A percentile compares a stretch with the other conserved stretches of the same genome.
These are phyloP conservation scores for Henicopernis longicauda DNA, from an alignment of 2,113 vertebrate species.

Conservation along the genomic window DNA sequence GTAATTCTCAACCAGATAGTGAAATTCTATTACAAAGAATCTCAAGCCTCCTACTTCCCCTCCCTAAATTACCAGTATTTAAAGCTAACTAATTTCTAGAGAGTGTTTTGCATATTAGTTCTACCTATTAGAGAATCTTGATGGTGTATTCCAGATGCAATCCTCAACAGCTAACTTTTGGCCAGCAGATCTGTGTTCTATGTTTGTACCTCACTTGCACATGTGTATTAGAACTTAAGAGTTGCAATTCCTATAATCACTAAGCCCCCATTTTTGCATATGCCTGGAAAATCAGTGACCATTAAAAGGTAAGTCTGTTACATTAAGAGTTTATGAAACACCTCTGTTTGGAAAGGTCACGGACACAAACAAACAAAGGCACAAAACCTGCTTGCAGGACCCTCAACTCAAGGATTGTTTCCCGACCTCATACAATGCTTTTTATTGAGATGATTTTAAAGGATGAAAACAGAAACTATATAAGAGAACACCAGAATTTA, in stretches of 20 bases:
- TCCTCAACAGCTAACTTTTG: neutral
- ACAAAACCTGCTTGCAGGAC: neutral
- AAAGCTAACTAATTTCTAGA: neutral
- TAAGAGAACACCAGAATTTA: neutral
- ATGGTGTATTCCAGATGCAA: neutral
- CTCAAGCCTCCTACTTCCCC: neutral
- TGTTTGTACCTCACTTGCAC: neutral
- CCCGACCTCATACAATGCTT: neutral
- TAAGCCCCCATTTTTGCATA: neutral
- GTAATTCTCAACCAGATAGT: neutral
- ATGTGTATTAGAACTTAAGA: neutral
- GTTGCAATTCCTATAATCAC: neutral
- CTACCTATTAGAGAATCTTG: neutral
- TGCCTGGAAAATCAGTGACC: neutral
- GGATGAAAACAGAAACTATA: neutral
- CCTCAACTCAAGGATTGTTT: neutral
- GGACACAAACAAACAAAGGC: neutral
- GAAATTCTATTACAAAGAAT: neutral
- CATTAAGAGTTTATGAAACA: neutral
- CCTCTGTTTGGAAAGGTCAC: neutral
- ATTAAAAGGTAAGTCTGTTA: neutral
- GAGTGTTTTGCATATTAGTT: neutral
- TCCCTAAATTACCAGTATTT: neutral
- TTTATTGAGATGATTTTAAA: neutral
- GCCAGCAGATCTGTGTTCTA: neutral